Evolutionary conservation across 2,113 vertebrate species (phyloP).

Genomic region (Osmerus eperlanus): DNA sequence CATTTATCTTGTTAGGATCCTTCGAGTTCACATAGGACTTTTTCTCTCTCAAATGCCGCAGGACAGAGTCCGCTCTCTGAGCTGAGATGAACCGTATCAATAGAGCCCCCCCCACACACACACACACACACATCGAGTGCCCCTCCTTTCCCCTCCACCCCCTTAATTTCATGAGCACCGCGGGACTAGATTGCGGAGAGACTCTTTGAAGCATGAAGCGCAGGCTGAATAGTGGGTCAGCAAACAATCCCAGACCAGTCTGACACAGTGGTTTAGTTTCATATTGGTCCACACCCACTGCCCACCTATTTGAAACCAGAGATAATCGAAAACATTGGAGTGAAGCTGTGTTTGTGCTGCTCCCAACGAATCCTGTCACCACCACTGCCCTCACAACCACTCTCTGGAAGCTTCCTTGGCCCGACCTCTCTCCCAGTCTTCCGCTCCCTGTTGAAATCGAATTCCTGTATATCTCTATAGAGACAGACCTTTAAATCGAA

Average conservation of each 20-base stretch:
- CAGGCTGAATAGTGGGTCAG: conserved; percentile 51
- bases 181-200: conserved; percentile 44
- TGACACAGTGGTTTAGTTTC: conserved; percentile 41
- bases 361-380: neutral
- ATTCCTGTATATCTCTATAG: conserved; percentile 3
- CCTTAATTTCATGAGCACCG: conserved; percentile 51
- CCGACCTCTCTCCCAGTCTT: no score
- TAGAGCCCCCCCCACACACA: conserved; percentile 7
- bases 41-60: no score
- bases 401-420: no score
- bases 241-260: conserved; percentile 51
- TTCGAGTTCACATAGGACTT: no score
- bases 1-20: no score
- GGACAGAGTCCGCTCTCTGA: conserved; percentile 22
- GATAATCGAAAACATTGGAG: conserved; percentile 44
- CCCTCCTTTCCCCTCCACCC: conserved; percentile 13
- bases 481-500: neutral
- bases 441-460: neutral
- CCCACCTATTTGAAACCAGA: conserved; percentile 35
- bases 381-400: neutral
- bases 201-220: conserved; percentile 56
- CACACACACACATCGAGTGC: neutral
- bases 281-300: conserved; percentile 42
- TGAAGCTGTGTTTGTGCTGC: conserved; percentile 21
- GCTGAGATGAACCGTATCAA: conserved; percentile 58